Percentiles rank a stretch among this genome's conserved stretches.
Evolutionary conservation across 2,113 vertebrate genomes (phyloP).

Genomic region (Zapus hudsonius): DNA sequence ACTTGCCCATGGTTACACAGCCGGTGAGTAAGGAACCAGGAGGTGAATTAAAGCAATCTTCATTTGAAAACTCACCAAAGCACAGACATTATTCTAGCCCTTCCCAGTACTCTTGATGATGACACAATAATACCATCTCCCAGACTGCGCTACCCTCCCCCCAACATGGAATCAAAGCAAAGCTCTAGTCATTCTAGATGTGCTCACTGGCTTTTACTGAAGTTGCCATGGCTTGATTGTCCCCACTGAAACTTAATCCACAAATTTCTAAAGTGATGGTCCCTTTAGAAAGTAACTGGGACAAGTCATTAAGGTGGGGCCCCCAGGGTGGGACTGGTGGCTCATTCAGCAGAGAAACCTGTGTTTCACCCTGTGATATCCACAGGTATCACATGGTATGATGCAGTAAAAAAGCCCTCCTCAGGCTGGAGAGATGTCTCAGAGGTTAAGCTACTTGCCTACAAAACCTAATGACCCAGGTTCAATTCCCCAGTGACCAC

Average conservation of each 20-base stretch:
- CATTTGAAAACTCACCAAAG: background rate
- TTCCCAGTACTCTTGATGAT: background rate
- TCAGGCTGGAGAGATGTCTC: no score
- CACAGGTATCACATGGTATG: no score
- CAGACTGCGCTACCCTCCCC: background rate
- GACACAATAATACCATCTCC: background rate
- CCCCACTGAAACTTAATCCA: background rate
- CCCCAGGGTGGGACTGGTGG: background rate
- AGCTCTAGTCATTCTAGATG: constrained; percentile 23
- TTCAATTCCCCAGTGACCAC: no score
- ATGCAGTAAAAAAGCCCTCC: background rate
- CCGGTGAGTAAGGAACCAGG: background rate
- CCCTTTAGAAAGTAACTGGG: background rate
- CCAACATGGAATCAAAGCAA: background rate
- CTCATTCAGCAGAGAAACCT: background rate
- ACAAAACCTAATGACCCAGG: no score
- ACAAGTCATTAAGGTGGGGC: background rate
- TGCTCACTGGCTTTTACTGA: background rate
- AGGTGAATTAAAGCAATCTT: background rate
- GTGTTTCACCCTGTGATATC: background rate
- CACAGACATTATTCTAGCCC: background rate
- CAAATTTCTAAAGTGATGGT: no score
- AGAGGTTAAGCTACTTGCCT: no score
- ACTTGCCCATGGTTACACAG: background rate
- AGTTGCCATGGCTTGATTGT: background rate